Conservation (phyloP, 2,888 invertebrate species). For the Zelleria hepariella region DNA sequence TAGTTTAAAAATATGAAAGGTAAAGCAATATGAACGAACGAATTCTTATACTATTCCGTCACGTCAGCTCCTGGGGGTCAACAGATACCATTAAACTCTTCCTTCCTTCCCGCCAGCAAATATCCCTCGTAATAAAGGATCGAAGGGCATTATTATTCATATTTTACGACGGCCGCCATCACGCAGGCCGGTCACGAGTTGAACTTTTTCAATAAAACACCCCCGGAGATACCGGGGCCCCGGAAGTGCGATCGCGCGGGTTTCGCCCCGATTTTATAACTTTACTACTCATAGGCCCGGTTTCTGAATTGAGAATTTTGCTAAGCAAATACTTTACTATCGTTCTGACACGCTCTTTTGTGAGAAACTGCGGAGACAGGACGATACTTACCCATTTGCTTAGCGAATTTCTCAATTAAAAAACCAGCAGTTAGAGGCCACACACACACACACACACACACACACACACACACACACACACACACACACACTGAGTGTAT, state of each 20-base stretch:
- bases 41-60: not conserved
- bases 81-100: not conserved
- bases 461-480: too few relatives aligned
- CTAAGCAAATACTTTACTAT: too few relatives aligned
- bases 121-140: slow-evolving; percentile 1
- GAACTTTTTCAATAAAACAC: slow-evolving; percentile 70
- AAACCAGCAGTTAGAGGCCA: too few relatives aligned
- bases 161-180: slow-evolving; percentile 45
- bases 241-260: slow-evolving; percentile 62
- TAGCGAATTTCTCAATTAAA: too few relatives aligned
- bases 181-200: slow-evolving; percentile 59
- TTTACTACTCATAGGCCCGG: too few relatives aligned
- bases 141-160: slow-evolving; percentile 48
- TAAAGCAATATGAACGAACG: not conserved
- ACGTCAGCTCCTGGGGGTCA: not conserved
- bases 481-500: too few relatives aligned
- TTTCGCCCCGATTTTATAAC: slow-evolving; percentile 12
- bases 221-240: slow-evolving; percentile 37
- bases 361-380: too few relatives aligned
- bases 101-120: not conserved
- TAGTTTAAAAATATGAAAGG: not conserved
- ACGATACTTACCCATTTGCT: too few relatives aligned
- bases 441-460: too few relatives aligned
- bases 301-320: too few relatives aligned
- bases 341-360: too few relatives aligned